Conservation (phyloP, 2,113 vertebrate species). For the Columba livia region DNA sequence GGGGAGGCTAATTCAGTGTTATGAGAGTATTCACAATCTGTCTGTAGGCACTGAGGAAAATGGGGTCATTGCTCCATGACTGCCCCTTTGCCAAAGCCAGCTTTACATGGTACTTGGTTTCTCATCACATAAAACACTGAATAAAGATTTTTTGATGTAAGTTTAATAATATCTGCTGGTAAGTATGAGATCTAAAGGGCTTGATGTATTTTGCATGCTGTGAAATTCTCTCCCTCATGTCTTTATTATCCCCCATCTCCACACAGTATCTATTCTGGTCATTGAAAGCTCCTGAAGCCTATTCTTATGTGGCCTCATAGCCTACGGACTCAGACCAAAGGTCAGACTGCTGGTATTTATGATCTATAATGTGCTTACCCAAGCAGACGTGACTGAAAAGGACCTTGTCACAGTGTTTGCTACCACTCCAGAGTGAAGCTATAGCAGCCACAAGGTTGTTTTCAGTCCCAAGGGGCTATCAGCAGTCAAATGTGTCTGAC, state of each 20-base stretch:
- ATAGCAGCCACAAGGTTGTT: neutral
- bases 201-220: neutral
- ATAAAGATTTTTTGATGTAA: neutral
- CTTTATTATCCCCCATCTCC: neutral
- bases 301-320: neutral
- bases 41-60: neutral
- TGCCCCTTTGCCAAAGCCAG: neutral
- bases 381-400: neutral
- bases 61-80: neutral
- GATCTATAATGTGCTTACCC: neutral
- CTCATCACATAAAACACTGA: neutral
- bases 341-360: neutral
- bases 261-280: neutral
- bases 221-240: neutral
- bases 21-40: neutral
- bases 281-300: neutral
- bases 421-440: neutral
- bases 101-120: neutral
- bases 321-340: neutral
- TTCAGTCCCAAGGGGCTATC: neutral
- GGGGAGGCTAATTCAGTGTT: neutral
- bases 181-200: neutral
- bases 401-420: neutral
- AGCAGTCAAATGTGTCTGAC: neutral
- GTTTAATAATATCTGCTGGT: neutral